Percentiles rank a stretch among this genome's conserved stretches.
phyloP scores from a whole-genome alignment of 2,113 vertebrate species.

The Oxygymnocypris stewartii region DNA sequence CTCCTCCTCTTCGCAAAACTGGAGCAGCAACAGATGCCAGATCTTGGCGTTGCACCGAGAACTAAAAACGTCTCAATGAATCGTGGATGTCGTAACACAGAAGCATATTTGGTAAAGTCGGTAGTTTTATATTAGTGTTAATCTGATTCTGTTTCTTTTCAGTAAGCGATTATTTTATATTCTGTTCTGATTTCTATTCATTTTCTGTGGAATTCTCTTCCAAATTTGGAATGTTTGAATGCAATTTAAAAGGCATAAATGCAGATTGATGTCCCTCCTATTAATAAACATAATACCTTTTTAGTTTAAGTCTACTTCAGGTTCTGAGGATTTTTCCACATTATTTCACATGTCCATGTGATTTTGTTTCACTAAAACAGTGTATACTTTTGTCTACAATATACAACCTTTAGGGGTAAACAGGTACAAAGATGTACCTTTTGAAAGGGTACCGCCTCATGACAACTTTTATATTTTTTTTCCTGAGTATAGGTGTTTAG shows the following conservation, averaged over 20 bases:
- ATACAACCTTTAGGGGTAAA: no score
- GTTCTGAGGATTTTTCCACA: no score
- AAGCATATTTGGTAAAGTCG: neutral
- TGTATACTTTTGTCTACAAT: neutral
- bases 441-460: no score
- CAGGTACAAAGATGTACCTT: no score
- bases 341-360: no score
- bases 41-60: neutral
- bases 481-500: no score
- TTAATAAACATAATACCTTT: neutral
- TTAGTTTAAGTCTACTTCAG: neutral
- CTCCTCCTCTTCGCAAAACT: neutral
- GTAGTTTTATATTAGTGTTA: neutral
- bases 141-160: neutral
- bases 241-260: no score
- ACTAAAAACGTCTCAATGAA: neutral
- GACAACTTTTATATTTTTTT: neutral
- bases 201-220: no score
- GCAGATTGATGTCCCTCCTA: no score
- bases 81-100: neutral
- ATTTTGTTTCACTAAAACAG: no score
- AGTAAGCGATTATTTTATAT: neutral
- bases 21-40: constrained; percentile 23
- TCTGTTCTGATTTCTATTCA: no score
- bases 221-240: no score